Base-by-base conservation (phyloP, 2,797 vertebrate species). In the Argentina silus region DNA sequence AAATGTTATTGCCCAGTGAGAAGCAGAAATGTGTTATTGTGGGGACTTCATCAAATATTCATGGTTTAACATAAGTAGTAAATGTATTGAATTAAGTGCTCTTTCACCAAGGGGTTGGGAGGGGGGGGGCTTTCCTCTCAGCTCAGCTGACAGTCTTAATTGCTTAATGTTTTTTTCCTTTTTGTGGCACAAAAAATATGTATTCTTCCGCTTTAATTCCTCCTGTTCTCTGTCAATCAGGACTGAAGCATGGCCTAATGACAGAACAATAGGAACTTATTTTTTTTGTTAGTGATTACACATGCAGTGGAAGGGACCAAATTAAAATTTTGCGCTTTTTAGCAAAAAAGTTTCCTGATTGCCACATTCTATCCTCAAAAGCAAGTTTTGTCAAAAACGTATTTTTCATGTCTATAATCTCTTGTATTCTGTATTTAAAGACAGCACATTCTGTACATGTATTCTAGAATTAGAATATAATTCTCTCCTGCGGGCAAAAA, bases 41-140 rank as follows among this genome's bases (percentile, higher is more conserved):
- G 95, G 95, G 87, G 95, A 96, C 95, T 97, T 98, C 97, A 98
- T 99, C 96, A 97, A 96, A 98, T 98, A 99, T 98, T 99, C 98
- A 99, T 99, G 97, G 96, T 96, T 96, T 95, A 96, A 95, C 95
- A 95, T 97, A 95, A 99, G 96, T 96, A 96, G 95, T 96, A 97
- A 97, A 98, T 97, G 96, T 96, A 97, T 96, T 96, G 95, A 97
- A 97, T 99, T 96, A 98, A 98, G 96, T 97, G 96, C 95, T 94
- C 95, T 95, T 96, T 97, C 93, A 88, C 91, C 76, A 50, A 15
- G 61, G 73, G 73, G 17, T 56, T 60, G 87, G 92, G 92, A 65
- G 77, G 63, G 62, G 43, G 9, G 56, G 77, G 75, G 77, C 77
- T 70, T 63, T 77, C 59, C 93, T 91, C 94, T 95, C 96, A 96